These are phyloP conservation scores for Sphenopsis melanotis DNA, from an alignment of 2,797 vertebrate species.

Conservation along the genomic window DNA sequence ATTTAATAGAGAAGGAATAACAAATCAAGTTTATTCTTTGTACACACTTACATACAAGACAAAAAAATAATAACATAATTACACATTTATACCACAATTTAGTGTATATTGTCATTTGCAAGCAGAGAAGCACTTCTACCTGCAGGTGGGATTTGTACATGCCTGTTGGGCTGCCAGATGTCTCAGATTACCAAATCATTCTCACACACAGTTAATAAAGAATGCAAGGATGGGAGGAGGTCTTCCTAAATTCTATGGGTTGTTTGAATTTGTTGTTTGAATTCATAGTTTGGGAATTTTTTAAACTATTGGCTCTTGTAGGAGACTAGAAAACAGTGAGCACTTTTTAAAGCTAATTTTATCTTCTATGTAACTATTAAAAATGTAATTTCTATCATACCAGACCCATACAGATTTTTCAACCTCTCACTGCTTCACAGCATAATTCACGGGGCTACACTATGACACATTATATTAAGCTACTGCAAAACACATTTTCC, in stretches of 20 bases:
- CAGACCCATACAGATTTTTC: background rate
- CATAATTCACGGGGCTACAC: background rate
- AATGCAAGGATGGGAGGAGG: background rate
- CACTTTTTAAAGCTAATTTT: background rate
- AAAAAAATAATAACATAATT: background rate
- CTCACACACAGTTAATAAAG: background rate
- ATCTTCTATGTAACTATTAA: background rate
- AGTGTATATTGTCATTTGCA: background rate
- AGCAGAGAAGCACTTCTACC: background rate
- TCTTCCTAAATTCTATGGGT: background rate
- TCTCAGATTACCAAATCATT: background rate
- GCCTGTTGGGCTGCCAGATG: background rate
- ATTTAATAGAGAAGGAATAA: background rate
- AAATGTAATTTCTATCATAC: background rate
- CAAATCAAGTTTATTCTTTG: background rate
- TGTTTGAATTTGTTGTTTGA: background rate
- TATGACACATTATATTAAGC: background rate
- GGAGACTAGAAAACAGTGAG: background rate
- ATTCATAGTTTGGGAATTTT: background rate
- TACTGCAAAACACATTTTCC: background rate
- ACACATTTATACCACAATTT: background rate
- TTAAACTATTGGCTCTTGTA: background rate
- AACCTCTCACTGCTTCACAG: background rate
- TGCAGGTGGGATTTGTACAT: background rate
- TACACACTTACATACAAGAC: background rate